Conservation (phyloP, 1,140 invertebrate genomes). For the Augochlora pura region DNA sequence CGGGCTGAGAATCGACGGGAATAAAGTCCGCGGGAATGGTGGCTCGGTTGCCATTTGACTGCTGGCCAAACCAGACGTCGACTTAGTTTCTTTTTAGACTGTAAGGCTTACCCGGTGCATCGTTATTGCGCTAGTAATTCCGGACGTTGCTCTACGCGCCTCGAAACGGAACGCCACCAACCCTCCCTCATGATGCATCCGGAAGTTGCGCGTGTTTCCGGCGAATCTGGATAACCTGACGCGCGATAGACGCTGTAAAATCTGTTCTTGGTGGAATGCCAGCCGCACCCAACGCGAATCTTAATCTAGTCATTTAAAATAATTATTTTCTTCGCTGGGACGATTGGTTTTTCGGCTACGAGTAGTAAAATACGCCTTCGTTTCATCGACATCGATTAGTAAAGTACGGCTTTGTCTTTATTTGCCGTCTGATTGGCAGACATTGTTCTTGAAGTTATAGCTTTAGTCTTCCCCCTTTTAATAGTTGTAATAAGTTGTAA, state of each 20-base stretch:
- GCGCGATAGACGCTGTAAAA: slow-evolving; percentile 19
- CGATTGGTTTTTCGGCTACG: no score
- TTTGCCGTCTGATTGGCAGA: no score
- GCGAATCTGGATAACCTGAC: slow-evolving; percentile 52
- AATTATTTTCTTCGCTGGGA: neutral
- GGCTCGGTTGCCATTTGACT: slow-evolving; percentile 52
- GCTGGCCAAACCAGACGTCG: slow-evolving; percentile 48
- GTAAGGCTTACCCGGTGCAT: slow-evolving; percentile 49
- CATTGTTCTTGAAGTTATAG: no score
- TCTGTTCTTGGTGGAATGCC: slow-evolving; percentile 52
- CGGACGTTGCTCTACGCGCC: slow-evolving; percentile 26
- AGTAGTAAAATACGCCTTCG: no score
- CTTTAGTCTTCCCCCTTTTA: no score
- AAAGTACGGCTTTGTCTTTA: no score
- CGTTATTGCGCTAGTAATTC: slow-evolving; percentile 58
- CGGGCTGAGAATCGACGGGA: slow-evolving; percentile 12
- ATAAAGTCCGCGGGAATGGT: slow-evolving; percentile 43
- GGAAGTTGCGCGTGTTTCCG: slow-evolving; percentile 24
- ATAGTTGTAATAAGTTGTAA: no score
- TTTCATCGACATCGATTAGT: no score
- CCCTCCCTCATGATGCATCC: neutral
- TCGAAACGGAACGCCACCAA: neutral
- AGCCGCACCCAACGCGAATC: slow-evolving; percentile 12
- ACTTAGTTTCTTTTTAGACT: slow-evolving; percentile 61
- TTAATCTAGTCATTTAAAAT: slow-evolving; percentile 20